Evolutionary conservation across 2,888 invertebrate genomes (phyloP), one percentile per base, ranked within the genome.

Genomic region (Shargacucullia verbasci): DNA sequence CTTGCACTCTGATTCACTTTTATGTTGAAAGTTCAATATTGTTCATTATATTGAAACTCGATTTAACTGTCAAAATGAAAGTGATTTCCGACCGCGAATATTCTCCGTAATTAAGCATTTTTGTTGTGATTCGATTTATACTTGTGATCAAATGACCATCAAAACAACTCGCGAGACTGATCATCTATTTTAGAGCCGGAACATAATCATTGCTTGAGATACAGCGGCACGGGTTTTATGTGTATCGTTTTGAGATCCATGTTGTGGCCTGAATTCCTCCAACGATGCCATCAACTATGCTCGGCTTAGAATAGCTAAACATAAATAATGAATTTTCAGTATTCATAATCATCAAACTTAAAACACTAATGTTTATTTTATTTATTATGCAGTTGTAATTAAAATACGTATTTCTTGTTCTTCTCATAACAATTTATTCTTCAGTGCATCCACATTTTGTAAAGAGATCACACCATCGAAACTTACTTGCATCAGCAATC

Each of bases 401-500:
- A 39, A 54, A 13, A 53, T 66, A 46, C 50, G 46, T 50, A 67
- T 53, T 70, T 72, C 56, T 69, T 60, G 27, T 52, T 53, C 57
- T 57, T 69, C 59, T 68, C 76, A 71, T 59, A 67, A 48, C 64
- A 76, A 79, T 73, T 63, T 69, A 59, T 70, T 63, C 58, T 71
- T 69, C 41, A 79, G 78, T 75, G 73, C 85, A 86, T 85, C 64
- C 75, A 72, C 83, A 86, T 83, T 62, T 81, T 86, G 81, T 86
- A 85, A 85, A 87, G 83, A 87, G 82, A 87, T 92, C 93, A 93
- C 92, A 93, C 93, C 93, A 92, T 92, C 92, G 93, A 92, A 92
- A 90, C 87, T 91, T 91, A 91, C 90, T 86, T 83, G 89, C 91
- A 91, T 91, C 79, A 76, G 80, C 59, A 71, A 65, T 81, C 79